phyloP scores from a whole-genome alignment of 2,113 vertebrate species.

The Chionodraco myersi region DNA sequence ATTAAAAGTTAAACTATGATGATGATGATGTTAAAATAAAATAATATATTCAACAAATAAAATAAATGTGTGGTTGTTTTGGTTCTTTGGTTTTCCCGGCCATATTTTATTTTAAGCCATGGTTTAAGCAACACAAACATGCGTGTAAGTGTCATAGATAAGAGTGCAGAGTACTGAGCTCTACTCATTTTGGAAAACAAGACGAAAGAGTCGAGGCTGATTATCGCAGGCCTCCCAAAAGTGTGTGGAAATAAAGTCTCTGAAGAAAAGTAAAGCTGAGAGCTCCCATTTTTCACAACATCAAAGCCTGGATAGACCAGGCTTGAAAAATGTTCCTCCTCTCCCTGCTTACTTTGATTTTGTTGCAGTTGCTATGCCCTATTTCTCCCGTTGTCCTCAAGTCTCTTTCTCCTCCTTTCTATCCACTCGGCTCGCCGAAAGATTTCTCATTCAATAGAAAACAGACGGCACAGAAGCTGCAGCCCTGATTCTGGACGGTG shows the following conservation, averaged over 20 bases:
- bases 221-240: slow-evolving; percentile 37
- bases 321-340: slow-evolving; percentile 44
- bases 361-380: slow-evolving; percentile 12
- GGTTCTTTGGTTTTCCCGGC: background rate
- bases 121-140: background rate
- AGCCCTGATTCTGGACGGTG: slow-evolving; percentile 28
- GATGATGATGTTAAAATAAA: slow-evolving; percentile 84
- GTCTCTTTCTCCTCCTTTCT: background rate
- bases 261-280: slow-evolving; percentile 59
- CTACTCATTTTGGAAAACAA: slow-evolving; percentile 39
- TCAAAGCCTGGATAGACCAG: slow-evolving; percentile 51
- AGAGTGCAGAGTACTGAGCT: background rate
- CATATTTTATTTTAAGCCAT: background rate
- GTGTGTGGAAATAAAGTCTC: slow-evolving; percentile 48
- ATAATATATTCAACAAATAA: slow-evolving; percentile 85
- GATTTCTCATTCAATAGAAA: slow-evolving; percentile 22
- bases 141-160: background rate
- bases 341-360: slow-evolving; percentile 46
- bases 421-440: background rate
- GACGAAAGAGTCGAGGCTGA: background rate
- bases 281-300: slow-evolving; percentile 46
- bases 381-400: slow-evolving; percentile 20
- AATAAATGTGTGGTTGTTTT: slow-evolving; percentile 33
- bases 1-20: slow-evolving; percentile 83
- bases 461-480: background rate